These are phyloP conservation scores for Gallinago undulata DNA, from an alignment of 2,113 vertebrate species.

Conservation along the genomic window DNA sequence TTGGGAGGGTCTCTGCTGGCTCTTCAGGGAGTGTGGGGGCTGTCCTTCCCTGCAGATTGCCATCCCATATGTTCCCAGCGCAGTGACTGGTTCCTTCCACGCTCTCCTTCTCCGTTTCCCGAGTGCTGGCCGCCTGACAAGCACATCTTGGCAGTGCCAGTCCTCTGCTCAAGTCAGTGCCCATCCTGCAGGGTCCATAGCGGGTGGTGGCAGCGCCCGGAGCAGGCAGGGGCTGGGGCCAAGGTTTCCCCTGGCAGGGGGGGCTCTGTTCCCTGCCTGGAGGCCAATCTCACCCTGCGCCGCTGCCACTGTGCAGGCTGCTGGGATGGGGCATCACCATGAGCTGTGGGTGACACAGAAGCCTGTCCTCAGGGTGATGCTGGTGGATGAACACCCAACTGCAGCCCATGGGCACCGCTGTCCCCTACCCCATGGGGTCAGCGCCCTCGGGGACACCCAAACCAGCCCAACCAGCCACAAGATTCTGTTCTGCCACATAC, in stretches of 20 bases:
- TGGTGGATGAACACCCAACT: background rate
- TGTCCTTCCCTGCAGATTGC: background rate
- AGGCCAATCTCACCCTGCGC: background rate
- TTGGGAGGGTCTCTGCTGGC: background rate
- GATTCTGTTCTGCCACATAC: constrained; percentile 17
- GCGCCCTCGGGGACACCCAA: background rate
- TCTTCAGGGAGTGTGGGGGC: background rate
- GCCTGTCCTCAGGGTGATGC: background rate
- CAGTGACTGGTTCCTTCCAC: background rate
- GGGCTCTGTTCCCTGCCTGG: background rate
- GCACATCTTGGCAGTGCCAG: background rate
- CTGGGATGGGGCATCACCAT: background rate
- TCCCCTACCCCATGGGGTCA: background rate
- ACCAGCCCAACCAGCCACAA: background rate
- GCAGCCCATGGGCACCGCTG: background rate
- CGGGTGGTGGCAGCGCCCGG: background rate
- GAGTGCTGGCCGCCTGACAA: background rate
- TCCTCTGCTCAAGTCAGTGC: background rate
- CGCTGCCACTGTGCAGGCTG: background rate
- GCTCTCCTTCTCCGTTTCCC: background rate
- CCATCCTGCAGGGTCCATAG: background rate
- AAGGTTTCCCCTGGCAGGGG: background rate
- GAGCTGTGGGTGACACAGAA: background rate
- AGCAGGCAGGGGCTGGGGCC: background rate
- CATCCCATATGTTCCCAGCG: background rate